Base-by-base conservation (phyloP, 1,140 invertebrate species). In the Trachelipus rathkii region DNA sequence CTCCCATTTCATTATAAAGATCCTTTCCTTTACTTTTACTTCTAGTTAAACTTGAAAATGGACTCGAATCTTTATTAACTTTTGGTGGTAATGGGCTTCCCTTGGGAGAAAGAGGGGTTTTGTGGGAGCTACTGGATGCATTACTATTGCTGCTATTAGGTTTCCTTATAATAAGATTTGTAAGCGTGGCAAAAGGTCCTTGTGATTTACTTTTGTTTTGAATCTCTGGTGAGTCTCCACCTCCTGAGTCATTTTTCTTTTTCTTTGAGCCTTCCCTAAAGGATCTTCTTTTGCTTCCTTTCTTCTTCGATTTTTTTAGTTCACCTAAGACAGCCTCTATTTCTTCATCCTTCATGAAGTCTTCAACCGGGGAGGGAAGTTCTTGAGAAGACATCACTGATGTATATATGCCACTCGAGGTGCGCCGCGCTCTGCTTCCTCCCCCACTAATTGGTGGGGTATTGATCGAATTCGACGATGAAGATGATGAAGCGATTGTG, bases 301-400 rank as follows among this genome's bases (percentile, higher is more conserved):
- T 89, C 88, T 83, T 93, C 91, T 84, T 90, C 87, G 83, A 90
- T 88, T 70, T 91, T 88, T 75, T 91, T 85, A 71, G 87, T 88
- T 82, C 89, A 3, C 50, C 50, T 19, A 13, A 19, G 19, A 1
- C 2, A 13, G 11, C 50, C 50, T 60, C 50, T 3, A 60, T 60
- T 19, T 60, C 50, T 19, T 60, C 50, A 19, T 60, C 50, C 50
- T 15, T 60, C 19, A 13, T 19, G 89, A 75, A 92, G 85, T 85
- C 87, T 89, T 85, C 83, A 85, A 5, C 88, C 88, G 73, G 73
- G 15, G 73, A 75, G 10, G 73, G 50, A 19, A 75, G 24, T 75
- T 75, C 73, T 10, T 68, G 19, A 11, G 73, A 68, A 43, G 73
- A 75, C 60, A 33, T 75, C 4, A 44, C 60, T 8, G 73, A 68